These are phyloP conservation scores for Drosophila fulvimacula DNA, from an alignment of 2,888 invertebrate genomes.

Conservation along the genomic window DNA sequence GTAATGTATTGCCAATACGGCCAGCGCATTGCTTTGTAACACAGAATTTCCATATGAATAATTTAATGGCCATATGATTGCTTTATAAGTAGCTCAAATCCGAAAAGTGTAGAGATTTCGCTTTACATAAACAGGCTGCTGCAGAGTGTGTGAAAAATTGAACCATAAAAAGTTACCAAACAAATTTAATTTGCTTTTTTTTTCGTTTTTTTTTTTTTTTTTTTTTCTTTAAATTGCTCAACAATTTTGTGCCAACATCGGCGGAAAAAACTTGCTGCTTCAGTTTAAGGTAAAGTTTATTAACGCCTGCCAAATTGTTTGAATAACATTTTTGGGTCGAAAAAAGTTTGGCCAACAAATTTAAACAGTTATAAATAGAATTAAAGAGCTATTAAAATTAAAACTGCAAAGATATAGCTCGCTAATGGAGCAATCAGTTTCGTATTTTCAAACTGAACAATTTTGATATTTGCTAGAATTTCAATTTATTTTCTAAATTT, in stretches of 20 bases:
- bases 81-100: slow-evolving; percentile 38
- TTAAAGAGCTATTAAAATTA: slow-evolving; percentile 15
- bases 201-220: not conserved
- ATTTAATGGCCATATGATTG: slow-evolving; percentile 54
- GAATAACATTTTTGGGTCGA: not conserved
- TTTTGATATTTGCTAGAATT: too few species aligned
- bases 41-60: slow-evolving; percentile 47
- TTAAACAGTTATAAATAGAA: slow-evolving; percentile 4
- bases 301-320: slow-evolving; percentile 10
- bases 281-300: slow-evolving; percentile 2
- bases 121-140: not conserved
- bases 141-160: not conserved
- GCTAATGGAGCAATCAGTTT: not conserved
- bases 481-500: too few species aligned
- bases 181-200: not conserved
- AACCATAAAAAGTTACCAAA: slow-evolving; percentile 12
- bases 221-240: not conserved
- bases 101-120: slow-evolving; percentile 4
- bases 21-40: slow-evolving; percentile 21
- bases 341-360: not conserved
- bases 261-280: not conserved
- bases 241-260: not conserved
- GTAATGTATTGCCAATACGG: slow-evolving; percentile 47
- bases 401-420: not conserved
- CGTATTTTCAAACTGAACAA: not conserved